Percentiles rank a stretch among this genome's conserved stretches.
These are phyloP conservation scores for Zoanthus sociatus DNA, from an alignment of 92 coral and sea anemone species.

Conservation along the genomic window DNA sequence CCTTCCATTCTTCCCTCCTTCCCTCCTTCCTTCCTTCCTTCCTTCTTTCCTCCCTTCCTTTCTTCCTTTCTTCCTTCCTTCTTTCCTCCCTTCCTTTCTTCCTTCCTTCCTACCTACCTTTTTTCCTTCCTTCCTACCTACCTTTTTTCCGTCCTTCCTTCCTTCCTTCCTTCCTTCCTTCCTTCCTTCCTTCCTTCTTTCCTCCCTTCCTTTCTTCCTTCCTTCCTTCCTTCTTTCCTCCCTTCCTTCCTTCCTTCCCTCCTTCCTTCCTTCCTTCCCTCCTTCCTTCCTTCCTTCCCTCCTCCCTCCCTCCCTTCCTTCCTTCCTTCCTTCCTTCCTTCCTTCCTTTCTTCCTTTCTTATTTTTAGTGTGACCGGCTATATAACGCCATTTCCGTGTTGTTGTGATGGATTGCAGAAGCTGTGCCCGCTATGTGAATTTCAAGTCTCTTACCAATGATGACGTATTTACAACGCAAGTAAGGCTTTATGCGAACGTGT, in stretches of 20 bases:
- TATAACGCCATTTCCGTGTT: neutral
- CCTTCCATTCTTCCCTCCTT: too few species aligned
- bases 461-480: conserved; percentile 43
- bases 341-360: neutral
- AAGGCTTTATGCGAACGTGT: neutral
- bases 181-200: too few species aligned
- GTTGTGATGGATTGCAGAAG: neutral
- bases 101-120: rapidly evolving
- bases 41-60: too few species aligned
- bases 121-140: too few species aligned
- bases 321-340: too few species aligned
- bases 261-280: neutral
- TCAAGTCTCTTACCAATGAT: conserved; percentile 31
- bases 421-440: conserved; percentile 23
- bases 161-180: rapidly evolving
- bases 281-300: too few species aligned
- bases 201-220: rapidly evolving
- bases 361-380: too few species aligned
- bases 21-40: too few species aligned
- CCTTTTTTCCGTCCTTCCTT: too few species aligned
- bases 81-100: rapidly evolving
- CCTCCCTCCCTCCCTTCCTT: too few species aligned
- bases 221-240: too few species aligned
- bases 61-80: too few species aligned
- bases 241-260: neutral